Base-by-base conservation (phyloP, 2,888 invertebrate genomes). In the Meghimatium bilineatum region DNA sequence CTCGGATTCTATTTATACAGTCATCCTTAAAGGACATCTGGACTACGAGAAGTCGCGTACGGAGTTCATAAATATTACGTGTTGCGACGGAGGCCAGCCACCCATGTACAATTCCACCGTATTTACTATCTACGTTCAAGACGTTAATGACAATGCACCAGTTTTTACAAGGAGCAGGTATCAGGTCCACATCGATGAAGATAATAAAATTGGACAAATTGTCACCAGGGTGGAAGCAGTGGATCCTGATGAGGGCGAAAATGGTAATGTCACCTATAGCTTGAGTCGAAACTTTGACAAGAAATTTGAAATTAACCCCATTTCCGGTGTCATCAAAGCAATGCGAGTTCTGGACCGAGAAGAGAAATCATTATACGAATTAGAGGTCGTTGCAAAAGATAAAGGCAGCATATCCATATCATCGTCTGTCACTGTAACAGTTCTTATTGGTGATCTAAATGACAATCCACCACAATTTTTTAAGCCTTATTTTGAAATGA, bases 401-500 rank as follows among this genome's bases (percentile, higher is more conserved):
- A 96, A 96, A 92, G 92, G 92, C 20, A 85, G 83, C 49, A 88
- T 89, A 12, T 95, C 96, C n/a, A 95, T 96, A 89, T 96, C 97
- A 0, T 96, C 97, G 85, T 96, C 96, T 92, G 97, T 98, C 0
- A 97, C 96, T 90, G 97, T 99, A 0, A 98, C 98, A 93, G 97
- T 99, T 88, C 96, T 97, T 0, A 96, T 99, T 0, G 96, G 97
- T 0, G 99, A 99, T 92, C 97, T 98, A 0, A 99, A 99, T 92
- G 99, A 99, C 92, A 86, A 86, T 52, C 85, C 87, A 26, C 86
- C 87, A 29, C 74, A 76, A 34, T 88, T 88, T 71, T 60, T 80
- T 26, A 66, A 80, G 44, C 80, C 85, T 14, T 83, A 82, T 76
- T 87, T 88, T 76, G 80, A 85, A 29, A 83, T 88, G 60, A 67